Base-by-base conservation (phyloP, 2,113 vertebrate species). In the Malurus alboscapulatus region DNA sequence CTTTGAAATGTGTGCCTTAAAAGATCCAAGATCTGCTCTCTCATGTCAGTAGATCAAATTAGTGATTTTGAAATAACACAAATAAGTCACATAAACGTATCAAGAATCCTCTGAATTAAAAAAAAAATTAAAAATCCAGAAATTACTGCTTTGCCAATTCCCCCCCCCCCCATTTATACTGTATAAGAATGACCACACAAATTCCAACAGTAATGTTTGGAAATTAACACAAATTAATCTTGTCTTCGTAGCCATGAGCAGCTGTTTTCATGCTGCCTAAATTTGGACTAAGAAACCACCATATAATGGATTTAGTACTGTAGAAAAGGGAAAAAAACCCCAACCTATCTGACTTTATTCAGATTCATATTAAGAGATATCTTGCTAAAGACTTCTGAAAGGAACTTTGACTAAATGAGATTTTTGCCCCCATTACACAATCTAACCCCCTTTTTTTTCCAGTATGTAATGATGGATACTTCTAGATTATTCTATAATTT, bases 221-320 rank as follows among this genome's bases (percentile, higher is more conserved):
- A 95, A 96, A 92, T 85, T 91, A 92, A 83, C 85, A 96, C 63
- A 44, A 90, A 92, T 83, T 92, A 92, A 90, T 94, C 79, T 83
- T 87, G 67, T 83, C 91, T 93, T 91, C 91, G 75, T 85, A 88
- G 72, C 54, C 91, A 42, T 79, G 58, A 95, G 76, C 54, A 89
- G 63, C 55, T 76, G 78, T 69, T 94, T 96, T 83, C 75, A 92
- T 0, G 1, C 67, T 77, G 57, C 21, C 51, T 63, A 69, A 87
- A 90, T 76, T 1, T 67, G 65, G 63, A 91, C 69, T 51, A 57
- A 81, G 51, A 92, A 94, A 91, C 25, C 44, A 44, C 58, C 57
- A 59, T 44, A 63, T 83, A 71, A 94, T 83, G 12, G 69, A 80
- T 74, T 82, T 81, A 74, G 42, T 24, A 81, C 30, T 54, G 50